A percentile compares a stretch with the other conserved stretches of the same genome.
phyloP scores from a whole-genome alignment of 2,797 vertebrate genomes.

The Arrhamphus sclerolepis region DNA sequence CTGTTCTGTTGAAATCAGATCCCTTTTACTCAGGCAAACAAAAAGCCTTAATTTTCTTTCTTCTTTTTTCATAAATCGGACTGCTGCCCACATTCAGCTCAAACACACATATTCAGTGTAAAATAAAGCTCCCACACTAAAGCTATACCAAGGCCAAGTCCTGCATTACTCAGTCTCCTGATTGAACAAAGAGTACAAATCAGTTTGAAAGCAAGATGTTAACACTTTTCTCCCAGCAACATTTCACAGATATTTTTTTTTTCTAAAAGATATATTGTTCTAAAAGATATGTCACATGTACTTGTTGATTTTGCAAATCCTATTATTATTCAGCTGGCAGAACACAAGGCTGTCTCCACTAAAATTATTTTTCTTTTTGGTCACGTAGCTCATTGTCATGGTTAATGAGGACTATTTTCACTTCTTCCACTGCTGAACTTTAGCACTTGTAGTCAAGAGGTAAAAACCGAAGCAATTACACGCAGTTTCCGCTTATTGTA shows the following conservation, averaged over 20 bases:
- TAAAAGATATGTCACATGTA: conserved; percentile 23
- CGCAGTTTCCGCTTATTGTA: conserved; percentile 7
- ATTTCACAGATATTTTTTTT: not conserved
- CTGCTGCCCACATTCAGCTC: conserved; percentile 12
- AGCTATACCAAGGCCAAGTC: conserved; percentile 52
- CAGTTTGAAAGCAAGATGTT: conserved; percentile 28
- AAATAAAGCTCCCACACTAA: conserved; percentile 27
- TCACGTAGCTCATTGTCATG: conserved; percentile 33
- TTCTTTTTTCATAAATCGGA: conserved; percentile 3
- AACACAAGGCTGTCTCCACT: not conserved
- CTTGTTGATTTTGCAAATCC: conserved; percentile 26
- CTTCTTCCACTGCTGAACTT: conserved; percentile 18
- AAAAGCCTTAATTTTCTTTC: conserved; percentile 22
- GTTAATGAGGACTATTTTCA: conserved; percentile 37
- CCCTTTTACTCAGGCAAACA: conserved; percentile 38
- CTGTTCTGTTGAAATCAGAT: conserved; percentile 43
- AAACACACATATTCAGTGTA: conserved; percentile 12
- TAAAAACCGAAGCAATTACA: conserved; percentile 14
- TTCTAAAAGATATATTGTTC: conserved; percentile 17
- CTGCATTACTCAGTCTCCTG: conserved; percentile 54
- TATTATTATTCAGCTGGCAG: conserved; percentile 18
- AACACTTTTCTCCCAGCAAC: conserved; percentile 1
- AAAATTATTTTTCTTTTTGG: conserved; percentile 5
- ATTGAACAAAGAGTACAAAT: conserved; percentile 34
- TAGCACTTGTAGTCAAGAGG: not conserved